These are phyloP conservation scores for Pithys albifrons DNA, from an alignment of 2,113 vertebrate species.

Conservation along the genomic window DNA sequence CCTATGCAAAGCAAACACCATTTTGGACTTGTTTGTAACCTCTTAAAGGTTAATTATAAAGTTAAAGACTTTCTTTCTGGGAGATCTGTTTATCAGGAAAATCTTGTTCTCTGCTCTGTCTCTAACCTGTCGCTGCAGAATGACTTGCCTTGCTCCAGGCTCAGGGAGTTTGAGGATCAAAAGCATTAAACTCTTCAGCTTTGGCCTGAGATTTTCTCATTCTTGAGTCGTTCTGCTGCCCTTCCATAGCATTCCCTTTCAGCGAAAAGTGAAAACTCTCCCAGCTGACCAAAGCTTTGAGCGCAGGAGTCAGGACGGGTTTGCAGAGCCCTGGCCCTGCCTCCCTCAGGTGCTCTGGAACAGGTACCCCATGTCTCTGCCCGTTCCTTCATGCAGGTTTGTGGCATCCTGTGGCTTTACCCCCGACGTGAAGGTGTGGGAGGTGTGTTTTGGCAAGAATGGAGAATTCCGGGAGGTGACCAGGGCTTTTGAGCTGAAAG, in stretches of 20 bases:
- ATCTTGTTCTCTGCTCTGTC: background rate
- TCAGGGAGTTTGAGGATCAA: background rate
- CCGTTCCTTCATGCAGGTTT: constrained; percentile 77
- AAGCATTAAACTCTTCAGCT: background rate
- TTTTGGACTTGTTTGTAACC: background rate
- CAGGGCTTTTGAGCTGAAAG: constrained; percentile 93
- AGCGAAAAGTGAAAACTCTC: background rate
- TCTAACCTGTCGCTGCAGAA: background rate
- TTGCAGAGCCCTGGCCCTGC: background rate
- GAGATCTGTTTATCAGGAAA: background rate
- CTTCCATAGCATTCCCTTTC: background rate
- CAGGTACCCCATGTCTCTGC: background rate
- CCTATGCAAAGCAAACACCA: background rate
- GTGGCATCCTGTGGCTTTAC: constrained; percentile 95
- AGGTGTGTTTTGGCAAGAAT: constrained; percentile 88
- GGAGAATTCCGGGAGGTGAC: constrained; percentile 89
- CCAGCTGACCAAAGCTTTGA: background rate
- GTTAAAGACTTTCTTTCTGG: background rate
- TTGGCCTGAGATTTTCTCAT: background rate
- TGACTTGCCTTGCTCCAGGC: background rate
- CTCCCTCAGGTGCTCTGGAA: background rate
- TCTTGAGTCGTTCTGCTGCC: background rate
- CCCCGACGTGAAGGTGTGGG: constrained; percentile 96
- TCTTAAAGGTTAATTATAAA: background rate
- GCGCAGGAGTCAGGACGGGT: background rate